Conservation (phyloP, 2,888 invertebrate genomes). For the Aelia acuminata region DNA sequence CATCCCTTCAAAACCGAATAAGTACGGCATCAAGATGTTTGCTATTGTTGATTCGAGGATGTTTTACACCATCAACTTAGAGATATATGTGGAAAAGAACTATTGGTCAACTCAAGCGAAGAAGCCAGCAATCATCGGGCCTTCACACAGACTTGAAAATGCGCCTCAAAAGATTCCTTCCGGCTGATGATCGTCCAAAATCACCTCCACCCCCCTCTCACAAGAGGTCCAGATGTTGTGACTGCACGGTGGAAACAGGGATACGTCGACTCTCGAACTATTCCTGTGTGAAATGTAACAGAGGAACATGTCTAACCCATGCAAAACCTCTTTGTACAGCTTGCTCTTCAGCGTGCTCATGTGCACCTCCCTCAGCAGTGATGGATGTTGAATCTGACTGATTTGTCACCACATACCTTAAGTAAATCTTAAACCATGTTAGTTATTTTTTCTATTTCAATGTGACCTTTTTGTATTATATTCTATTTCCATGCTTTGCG, state of each 20-base stretch:
- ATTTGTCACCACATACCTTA: too few species aligned
- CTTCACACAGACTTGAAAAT: conserved; percentile 46
- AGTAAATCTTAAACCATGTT: too few species aligned
- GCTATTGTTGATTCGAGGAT: conserved; percentile 52
- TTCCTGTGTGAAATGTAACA: not conserved
- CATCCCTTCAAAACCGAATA: conserved; percentile 8
- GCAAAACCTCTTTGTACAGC: too few species aligned
- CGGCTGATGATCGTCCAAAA: not conserved
- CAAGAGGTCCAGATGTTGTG: too few species aligned
- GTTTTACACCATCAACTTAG: conserved; percentile 61
- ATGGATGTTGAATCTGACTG: too few species aligned
- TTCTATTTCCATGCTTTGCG: too few species aligned
- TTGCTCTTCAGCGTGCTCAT: too few species aligned
- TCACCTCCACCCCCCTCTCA: not conserved
- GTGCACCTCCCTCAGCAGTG: too few species aligned
- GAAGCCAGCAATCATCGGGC: conserved; percentile 49
- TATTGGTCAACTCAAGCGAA: conserved; percentile 54
- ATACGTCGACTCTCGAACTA: not conserved
- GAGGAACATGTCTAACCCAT: not conserved
- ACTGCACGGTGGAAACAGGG: too few species aligned
- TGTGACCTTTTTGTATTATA: too few species aligned
- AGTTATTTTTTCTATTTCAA: too few species aligned
- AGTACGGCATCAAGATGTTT: conserved; percentile 20
- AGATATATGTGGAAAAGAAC: conserved; percentile 63
- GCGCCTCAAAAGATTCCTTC: conserved; percentile 44